These are phyloP conservation scores for Trichacis sp. DNA, from an alignment of 2,888 invertebrate species.

Conservation along the genomic window DNA sequence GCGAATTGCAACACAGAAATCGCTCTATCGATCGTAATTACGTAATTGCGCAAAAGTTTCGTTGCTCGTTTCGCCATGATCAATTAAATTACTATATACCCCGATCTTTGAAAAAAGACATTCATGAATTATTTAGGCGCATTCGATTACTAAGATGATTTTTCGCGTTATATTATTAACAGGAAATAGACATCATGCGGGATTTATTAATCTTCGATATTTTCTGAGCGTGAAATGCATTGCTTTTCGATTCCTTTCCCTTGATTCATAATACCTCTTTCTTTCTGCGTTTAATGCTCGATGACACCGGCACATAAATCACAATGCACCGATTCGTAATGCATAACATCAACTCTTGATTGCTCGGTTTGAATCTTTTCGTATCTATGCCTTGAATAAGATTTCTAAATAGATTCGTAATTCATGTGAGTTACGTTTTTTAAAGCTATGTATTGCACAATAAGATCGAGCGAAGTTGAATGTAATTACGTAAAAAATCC, in stretches of 20 bases:
- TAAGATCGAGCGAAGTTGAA: background rate
- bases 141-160: background rate
- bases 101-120: background rate
- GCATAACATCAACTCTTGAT: slow-evolving; percentile 48
- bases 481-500: background rate
- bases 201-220: background rate
- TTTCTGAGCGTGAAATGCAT: background rate
- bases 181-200: background rate
- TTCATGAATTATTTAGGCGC: background rate
- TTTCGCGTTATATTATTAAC: background rate
- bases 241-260: slow-evolving; percentile 4
- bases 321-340: slow-evolving; percentile 53
- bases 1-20: background rate
- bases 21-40: background rate
- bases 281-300: slow-evolving; percentile 38
- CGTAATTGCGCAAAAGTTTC: background rate
- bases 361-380: slow-evolving; percentile 42
- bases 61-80: background rate
- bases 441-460: background rate
- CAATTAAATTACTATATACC: background rate
- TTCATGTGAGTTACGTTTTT: background rate
- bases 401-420: slow-evolving; percentile 26
- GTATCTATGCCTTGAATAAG: slow-evolving; percentile 28
- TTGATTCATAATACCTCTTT: slow-evolving; percentile 20
- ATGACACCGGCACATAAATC: slow-evolving; percentile 49